Evolutionary conservation across 1,140 invertebrate species (phyloP).

Genomic region (Plodia interpunctella): DNA sequence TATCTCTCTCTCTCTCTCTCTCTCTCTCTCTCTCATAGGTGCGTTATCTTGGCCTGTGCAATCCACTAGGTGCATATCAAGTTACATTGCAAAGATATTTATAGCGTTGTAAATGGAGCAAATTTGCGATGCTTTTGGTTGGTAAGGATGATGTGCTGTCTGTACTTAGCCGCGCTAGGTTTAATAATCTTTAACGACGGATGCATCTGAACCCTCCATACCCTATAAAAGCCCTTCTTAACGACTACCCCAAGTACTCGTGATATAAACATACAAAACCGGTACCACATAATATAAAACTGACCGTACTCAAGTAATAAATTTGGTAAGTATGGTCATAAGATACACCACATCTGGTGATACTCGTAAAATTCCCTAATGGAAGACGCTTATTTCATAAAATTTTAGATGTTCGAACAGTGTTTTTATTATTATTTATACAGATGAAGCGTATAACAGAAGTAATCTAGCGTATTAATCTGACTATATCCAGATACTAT

Average conservation of each 20-base stretch:
- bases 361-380: constrained; percentile 7
- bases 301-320: constrained; percentile 16
- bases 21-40: too few species aligned
- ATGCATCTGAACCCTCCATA: neutral
- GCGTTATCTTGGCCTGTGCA: too few species aligned
- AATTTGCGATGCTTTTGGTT: too few species aligned
- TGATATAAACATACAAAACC: constrained; percentile 6
- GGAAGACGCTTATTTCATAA: constrained; percentile 9
- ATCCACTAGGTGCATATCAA: too few species aligned
- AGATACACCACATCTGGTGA: constrained; percentile 10
- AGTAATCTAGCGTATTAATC: too few species aligned
- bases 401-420: neutral
- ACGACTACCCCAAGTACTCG: constrained; percentile 2
- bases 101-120: too few species aligned
- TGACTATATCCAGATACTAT: too few species aligned
- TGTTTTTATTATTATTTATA: too few species aligned
- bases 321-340: constrained; percentile 12
- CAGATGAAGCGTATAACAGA: too few species aligned
- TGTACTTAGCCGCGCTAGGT: neutral
- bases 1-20: too few species aligned
- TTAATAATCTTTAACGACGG: constrained; percentile 1
- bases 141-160: too few species aligned
- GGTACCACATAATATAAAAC: constrained; percentile 8
- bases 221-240: constrained; percentile 3
- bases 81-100: too few species aligned